These are phyloP conservation scores for Melinaea menophilus DNA, from an alignment of 2,888 invertebrate genomes.

Conservation along the genomic window DNA sequence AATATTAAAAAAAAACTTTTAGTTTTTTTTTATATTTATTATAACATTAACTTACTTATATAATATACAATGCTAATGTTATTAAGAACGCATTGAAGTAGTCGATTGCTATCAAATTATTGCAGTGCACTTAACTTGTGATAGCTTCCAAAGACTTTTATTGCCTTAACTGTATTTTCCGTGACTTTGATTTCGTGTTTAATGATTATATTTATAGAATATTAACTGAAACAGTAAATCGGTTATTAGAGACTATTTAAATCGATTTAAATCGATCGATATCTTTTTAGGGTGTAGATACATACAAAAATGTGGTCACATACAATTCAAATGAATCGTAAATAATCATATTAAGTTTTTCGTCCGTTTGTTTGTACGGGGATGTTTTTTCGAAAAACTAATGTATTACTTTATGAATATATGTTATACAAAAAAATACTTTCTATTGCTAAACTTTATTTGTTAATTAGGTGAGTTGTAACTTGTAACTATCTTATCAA, in stretches of 20 bases:
- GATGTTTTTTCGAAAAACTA: constrained; percentile 40
- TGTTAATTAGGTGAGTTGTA: constrained; percentile 43
- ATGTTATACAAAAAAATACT: not conserved
- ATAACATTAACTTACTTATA: no score
- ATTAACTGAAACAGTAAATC: no score
- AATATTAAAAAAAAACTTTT: no score
- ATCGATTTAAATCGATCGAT: constrained; percentile 54
- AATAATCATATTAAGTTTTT: constrained; percentile 56
- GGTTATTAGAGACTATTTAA: constrained; percentile 3
- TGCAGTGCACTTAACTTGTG: no score
- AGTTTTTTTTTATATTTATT: no score
- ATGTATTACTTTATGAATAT: not conserved
- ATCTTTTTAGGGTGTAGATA: constrained; percentile 59
- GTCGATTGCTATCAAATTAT: no score
- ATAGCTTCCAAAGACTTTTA: no score
- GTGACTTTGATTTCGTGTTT: no score
- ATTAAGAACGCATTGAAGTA: no score
- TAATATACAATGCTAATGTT: no score
- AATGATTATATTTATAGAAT: no score
- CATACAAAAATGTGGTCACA: constrained; percentile 58
- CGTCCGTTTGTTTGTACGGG: constrained; percentile 52
- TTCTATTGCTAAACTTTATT: constrained; percentile 7
- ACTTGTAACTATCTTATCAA: constrained; percentile 66
- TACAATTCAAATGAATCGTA: constrained; percentile 62
- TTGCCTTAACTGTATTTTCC: no score